Conservation (phyloP, 2,888 invertebrate genomes). For the Bhutanitis thaidina region DNA sequence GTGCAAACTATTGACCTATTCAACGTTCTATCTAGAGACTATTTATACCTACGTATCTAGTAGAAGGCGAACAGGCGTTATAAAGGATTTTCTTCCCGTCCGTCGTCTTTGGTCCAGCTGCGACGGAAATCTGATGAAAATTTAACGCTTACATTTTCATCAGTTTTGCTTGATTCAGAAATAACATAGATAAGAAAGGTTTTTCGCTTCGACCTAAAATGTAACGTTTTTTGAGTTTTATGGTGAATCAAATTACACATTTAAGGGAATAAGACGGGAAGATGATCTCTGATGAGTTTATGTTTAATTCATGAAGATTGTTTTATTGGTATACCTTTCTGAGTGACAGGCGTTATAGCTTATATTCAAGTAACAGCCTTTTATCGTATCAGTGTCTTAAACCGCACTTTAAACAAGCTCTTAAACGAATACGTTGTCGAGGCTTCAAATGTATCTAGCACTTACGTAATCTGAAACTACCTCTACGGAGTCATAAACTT, state of each 20-base stretch:
- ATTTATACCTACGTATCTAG: background rate
- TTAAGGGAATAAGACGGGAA: too few relatives aligned
- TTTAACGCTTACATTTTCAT: conserved; percentile 4
- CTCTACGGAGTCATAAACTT: conserved; percentile 48
- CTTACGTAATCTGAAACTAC: conserved; percentile 31
- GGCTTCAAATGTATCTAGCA: background rate
- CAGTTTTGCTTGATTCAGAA: background rate
- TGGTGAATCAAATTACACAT: too few relatives aligned
- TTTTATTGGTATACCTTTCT: too few relatives aligned
- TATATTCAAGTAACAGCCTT: too few relatives aligned
- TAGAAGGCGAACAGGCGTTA: background rate
- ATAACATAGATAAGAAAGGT: background rate
- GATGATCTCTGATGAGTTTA: too few relatives aligned
- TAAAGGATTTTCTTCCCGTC: background rate
- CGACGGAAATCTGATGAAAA: background rate
- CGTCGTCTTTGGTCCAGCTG: background rate
- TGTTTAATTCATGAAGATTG: too few relatives aligned
- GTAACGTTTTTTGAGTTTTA: too few relatives aligned
- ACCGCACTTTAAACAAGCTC: too few relatives aligned
- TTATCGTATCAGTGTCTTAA: too few relatives aligned
- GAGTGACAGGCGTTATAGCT: too few relatives aligned
- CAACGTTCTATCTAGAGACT: background rate
- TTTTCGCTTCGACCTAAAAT: too few relatives aligned
- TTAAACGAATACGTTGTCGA: too few relatives aligned
- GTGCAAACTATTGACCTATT: background rate